Percentiles rank a stretch among this genome's conserved stretches.
These are phyloP conservation scores for Odontocolon sp. DNA, from an alignment of 2,888 invertebrate species.

Conservation along the genomic window DNA sequence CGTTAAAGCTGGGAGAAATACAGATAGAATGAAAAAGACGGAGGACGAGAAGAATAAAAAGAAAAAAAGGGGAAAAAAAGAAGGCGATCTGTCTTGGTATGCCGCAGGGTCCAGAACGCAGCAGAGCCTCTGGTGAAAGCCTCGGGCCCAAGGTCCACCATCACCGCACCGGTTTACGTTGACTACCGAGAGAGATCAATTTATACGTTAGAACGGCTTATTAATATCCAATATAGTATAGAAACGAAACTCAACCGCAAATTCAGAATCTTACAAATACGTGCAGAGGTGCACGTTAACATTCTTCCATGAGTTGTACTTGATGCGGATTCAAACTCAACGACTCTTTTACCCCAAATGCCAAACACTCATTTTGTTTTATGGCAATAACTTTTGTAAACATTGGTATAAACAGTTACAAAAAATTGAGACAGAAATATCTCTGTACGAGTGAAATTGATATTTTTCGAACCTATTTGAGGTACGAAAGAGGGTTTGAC, in stretches of 20 bases:
- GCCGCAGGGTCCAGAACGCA: constrained; percentile 58
- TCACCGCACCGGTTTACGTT: constrained; percentile 63
- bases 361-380: too few relatives aligned
- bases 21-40: constrained; percentile 42
- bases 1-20: constrained; percentile 28
- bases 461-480: constrained; percentile 8
- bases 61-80: constrained; percentile 54
- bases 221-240: constrained; percentile 58
- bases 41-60: constrained; percentile 7
- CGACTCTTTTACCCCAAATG: too few relatives aligned
- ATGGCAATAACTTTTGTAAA: too few relatives aligned
- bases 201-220: constrained; percentile 63
- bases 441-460: neutral
- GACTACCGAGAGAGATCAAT: constrained; percentile 59
- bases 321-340: neutral
- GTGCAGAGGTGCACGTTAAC: neutral
- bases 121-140: constrained; percentile 72
- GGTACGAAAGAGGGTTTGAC: too few relatives aligned
- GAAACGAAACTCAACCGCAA: constrained; percentile 21
- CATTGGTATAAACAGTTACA: neutral
- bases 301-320: too few relatives aligned
- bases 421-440: neutral
- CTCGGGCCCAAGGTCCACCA: constrained; percentile 71
- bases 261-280: constrained; percentile 16
- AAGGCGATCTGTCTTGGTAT: constrained; percentile 74